Percentiles rank a stretch among this genome's conserved stretches.
These are phyloP conservation scores for Condylura cristata DNA, from an alignment of 2,113 vertebrate species.

Conservation along the genomic window DNA sequence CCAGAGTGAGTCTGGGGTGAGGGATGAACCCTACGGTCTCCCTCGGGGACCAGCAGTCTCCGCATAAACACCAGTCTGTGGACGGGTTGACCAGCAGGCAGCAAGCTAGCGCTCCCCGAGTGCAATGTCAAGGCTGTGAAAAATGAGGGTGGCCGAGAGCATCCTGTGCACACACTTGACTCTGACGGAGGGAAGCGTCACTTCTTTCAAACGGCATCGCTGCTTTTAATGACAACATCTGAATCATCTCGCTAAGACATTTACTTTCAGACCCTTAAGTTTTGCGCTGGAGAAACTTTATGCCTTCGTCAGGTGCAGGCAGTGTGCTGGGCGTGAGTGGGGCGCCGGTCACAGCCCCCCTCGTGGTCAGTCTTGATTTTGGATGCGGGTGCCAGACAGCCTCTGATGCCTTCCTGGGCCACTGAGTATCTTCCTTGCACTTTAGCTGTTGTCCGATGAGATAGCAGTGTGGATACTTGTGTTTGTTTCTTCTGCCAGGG, in stretches of 20 bases:
- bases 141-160: accelerated
- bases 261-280: neutral
- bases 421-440: too few relatives aligned
- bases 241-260: neutral
- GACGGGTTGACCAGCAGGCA: neutral
- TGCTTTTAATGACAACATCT: neutral
- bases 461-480: neutral
- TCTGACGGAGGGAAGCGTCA: neutral
- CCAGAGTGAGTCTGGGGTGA: neutral
- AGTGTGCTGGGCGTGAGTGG: neutral
- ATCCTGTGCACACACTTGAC: too few relatives aligned
- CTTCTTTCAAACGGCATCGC: neutral
- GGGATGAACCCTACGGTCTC: neutral
- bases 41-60: neutral
- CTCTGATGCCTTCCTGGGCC: too few relatives aligned
- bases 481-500: neutral
- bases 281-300: neutral
- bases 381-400: neutral
- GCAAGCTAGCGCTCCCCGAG: neutral
- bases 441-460: neutral
- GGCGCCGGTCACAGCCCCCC: neutral
- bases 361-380: neutral
- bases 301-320: neutral
- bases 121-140: neutral
- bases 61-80: neutral